phyloP scores from a whole-genome alignment of 2,888 invertebrate species.

The Rhingia campestris region DNA sequence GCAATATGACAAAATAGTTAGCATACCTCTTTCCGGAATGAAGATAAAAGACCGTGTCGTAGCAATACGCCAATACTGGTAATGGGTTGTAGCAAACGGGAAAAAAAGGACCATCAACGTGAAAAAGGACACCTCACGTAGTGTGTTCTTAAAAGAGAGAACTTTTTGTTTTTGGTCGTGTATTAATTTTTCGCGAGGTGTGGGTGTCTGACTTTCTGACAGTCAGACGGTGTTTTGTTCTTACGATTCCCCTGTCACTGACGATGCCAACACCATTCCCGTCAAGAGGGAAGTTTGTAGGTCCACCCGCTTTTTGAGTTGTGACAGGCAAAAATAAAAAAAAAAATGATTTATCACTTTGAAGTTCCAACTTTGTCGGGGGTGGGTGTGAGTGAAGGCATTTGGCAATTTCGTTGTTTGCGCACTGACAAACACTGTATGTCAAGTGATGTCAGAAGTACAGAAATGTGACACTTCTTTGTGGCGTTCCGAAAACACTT shows the following conservation, averaged over 20 bases:
- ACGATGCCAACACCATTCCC: conserved; percentile 27
- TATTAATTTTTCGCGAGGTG: conserved; percentile 7
- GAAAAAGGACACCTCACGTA: background rate
- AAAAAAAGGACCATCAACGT: background rate
- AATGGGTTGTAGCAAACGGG: conserved; percentile 21
- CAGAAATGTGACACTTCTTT: conserved; percentile 39
- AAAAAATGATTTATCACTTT: conserved; percentile 69
- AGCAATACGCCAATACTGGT: conserved; percentile 31
- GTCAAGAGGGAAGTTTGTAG: conserved; percentile 25
- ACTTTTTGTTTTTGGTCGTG: conserved; percentile 7
- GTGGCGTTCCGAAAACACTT: conserved; percentile 29
- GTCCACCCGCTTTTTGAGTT: conserved; percentile 9
- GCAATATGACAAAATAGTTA: conserved; percentile 48
- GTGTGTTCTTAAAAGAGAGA: conserved; percentile 8
- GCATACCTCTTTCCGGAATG: conserved; percentile 14
- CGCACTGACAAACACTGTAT: conserved; percentile 45
- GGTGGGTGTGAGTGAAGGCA: conserved; percentile 9
- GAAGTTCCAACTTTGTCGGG: conserved; percentile 34
- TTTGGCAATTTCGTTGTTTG: conserved; percentile 60
- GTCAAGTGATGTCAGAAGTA: conserved; percentile 66
- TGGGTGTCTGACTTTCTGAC: conserved; percentile 29
- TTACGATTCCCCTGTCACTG: conserved; percentile 11
- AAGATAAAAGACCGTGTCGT: conserved; percentile 28
- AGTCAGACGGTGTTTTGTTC: conserved; percentile 19
- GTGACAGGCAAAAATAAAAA: conserved; percentile 31